These are phyloP conservation scores for Calosoma granatense DNA, from an alignment of 1,140 invertebrate genomes.

Conservation along the genomic window DNA sequence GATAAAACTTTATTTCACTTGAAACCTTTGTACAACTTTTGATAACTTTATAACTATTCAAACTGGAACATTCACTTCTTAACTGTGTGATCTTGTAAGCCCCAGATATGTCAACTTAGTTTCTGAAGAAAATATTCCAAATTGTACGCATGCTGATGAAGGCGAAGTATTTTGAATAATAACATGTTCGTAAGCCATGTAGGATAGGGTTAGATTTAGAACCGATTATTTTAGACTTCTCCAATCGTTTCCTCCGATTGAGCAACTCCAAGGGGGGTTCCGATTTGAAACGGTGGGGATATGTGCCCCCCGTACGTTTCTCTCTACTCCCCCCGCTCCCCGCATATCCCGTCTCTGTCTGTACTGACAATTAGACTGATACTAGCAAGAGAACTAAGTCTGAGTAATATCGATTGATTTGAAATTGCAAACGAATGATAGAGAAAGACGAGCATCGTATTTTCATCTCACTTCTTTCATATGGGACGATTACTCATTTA, in stretches of 20 bases:
- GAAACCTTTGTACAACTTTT: too few relatives aligned
- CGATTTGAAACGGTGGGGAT: neutral
- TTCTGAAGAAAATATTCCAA: too few relatives aligned
- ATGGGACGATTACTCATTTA: conserved; percentile 9
- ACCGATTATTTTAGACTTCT: neutral
- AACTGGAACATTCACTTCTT: too few relatives aligned
- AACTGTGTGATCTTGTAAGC: too few relatives aligned
- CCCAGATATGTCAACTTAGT: too few relatives aligned
- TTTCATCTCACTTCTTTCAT: neutral
- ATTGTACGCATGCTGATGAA: too few relatives aligned
- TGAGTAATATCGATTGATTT: conserved; percentile 26
- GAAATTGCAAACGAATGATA: conserved; percentile 9
- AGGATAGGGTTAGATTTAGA: too few relatives aligned
- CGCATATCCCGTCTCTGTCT: conserved; percentile 14
- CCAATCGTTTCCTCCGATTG: neutral
- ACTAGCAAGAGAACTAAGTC: conserved; percentile 20
- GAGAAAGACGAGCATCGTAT: neutral
- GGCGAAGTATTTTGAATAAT: too few relatives aligned
- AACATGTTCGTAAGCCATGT: too few relatives aligned
- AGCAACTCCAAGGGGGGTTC: neutral
- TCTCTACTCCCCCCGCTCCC: conserved; percentile 11
- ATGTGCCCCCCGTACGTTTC: conserved; percentile 13
- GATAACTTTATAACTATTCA: too few relatives aligned
- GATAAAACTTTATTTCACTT: too few relatives aligned
- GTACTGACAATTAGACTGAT: conserved; percentile 25